Evolutionary conservation across 92 coral and sea anemone species (phyloP), one percentile per base, ranked within the genome.

Genomic region (Umimayanthus kanabou): DNA sequence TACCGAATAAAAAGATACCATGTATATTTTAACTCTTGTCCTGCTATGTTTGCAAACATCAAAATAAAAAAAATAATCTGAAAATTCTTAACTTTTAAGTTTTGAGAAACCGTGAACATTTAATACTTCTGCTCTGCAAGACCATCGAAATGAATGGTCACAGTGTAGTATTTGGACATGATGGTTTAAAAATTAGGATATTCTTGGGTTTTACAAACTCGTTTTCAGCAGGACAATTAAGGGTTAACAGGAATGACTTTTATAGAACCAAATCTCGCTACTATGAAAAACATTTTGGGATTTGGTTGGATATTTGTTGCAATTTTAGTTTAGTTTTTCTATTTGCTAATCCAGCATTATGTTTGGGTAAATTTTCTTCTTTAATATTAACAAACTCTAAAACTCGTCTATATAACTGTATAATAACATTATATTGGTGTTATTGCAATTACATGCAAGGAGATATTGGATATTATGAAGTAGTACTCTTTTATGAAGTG

Each of bases 401-500:
- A 70, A 55, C 30, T 47, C 29, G 6, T 82, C 61, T 25, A 25
- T 28, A 7, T 70, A 42, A 58, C 64, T 55, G 82, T 49, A 84
- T 49, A 57, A 80, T 73, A 77, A 86, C 71, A 61, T 83, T 40
- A 85, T 88, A 55, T 58, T 39, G 9, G 37, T 16, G 30, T 72
- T 45, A 84, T 55, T 80, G 82, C 61, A 80, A 85, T 80, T 75
- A 61, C 50, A 33, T 73, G 79, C 69, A 73, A 74, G 91, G 53
- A 42, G 66, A 65, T 78, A 91, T 91, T 77, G 75, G 86, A 73
- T 71, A 73, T 85, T 84, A 91, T 88, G 86, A 91, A 84, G 87
- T 88, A 33, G 25, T 5, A 66, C 33, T 42, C 77, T 69, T 85
- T 84, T 80, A 79, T 88, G 80, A 88, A 71, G 88, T 79, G 71